phyloP scores from a whole-genome alignment of 2,113 vertebrate genomes.

The human region DNA sequence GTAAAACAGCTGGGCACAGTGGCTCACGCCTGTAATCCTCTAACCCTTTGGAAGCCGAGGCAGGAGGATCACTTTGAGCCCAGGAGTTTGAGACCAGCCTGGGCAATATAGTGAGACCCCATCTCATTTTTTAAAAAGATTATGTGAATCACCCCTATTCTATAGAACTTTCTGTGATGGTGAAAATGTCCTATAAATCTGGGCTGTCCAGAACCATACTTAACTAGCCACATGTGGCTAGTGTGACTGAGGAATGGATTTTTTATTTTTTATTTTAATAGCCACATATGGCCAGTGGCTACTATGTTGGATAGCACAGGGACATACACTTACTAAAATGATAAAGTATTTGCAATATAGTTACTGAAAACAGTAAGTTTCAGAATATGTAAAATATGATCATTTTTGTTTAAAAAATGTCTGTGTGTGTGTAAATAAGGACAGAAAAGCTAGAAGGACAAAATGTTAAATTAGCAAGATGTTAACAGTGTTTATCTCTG shows the following conservation, averaged over 20 bases:
- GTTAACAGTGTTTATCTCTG: slow-evolving; percentile 15
- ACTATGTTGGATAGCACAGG: neutral
- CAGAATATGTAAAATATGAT: neutral
- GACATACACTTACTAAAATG: neutral
- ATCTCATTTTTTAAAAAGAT: neutral
- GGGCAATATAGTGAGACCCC: no score
- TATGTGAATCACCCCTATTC: neutral
- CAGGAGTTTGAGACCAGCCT: no score
- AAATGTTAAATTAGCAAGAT: neutral
- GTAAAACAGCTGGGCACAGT: no score
- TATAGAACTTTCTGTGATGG: neutral
- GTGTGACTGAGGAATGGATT: neutral
- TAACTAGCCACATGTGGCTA: neutral
- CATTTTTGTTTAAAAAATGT: neutral
- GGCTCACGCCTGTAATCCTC: no score
- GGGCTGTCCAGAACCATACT: neutral
- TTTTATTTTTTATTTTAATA: neutral
- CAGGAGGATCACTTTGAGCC: no score
- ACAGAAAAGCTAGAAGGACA: neutral
- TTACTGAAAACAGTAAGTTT: neutral
- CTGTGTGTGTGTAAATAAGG: neutral
- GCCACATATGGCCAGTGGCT: neutral
- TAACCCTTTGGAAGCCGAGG: no score
- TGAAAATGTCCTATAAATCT: neutral
- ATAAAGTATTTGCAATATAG: neutral